Base-by-base conservation (phyloP, 2,113 vertebrate species). In the Sylvilagus bachmani region DNA sequence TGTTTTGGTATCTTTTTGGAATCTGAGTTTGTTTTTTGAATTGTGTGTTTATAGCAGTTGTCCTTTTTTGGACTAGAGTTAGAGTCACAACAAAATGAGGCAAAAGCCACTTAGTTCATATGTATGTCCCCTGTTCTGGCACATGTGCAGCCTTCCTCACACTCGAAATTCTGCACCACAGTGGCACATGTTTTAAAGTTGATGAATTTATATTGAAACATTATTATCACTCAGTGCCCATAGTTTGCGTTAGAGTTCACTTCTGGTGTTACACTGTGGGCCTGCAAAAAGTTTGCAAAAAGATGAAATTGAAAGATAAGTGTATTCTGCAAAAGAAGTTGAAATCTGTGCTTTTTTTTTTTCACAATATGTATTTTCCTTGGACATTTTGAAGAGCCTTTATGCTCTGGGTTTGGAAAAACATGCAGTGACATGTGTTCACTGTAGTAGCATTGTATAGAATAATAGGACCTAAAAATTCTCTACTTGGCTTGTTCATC, bases 1-100 rank as follows among this genome's bases (percentile, higher is more conserved):
- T 70, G 33, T 87, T 86, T 90, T 86, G 86, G 4, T 90, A 24
- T 96, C 10, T n/a, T 75, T 94, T 90, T 31, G 69, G 55, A 24
- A 27, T 86, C 4, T 86, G 10, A 74, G n/a, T 79, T 93, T 73
- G 19, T 49, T 62, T 81, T 81, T 89, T 84, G 19, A 67, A 88
- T 84, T 92, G 1, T 44, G 14, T 66, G 1, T 94, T 86, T 86
- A 49, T 86, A 81, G 80, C 27, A 53, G 38, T 73, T 86, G 27
- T 21, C 33, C 36, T 5, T 24, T 73, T 16, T 31, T 0, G 78
- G 44, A n/a, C 19, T 14, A 73, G 53, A 70, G 66, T 44, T 77
- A 62, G 64, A 62, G 70, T 83, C 33, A 91, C 8, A 73, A 64
- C 55, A 73, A 84, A 77, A 78, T 66, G 78, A 25, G 91, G 24